Evolutionary conservation across 2,797 vertebrate species (phyloP).

Genomic region (Antennarius maculatus): DNA sequence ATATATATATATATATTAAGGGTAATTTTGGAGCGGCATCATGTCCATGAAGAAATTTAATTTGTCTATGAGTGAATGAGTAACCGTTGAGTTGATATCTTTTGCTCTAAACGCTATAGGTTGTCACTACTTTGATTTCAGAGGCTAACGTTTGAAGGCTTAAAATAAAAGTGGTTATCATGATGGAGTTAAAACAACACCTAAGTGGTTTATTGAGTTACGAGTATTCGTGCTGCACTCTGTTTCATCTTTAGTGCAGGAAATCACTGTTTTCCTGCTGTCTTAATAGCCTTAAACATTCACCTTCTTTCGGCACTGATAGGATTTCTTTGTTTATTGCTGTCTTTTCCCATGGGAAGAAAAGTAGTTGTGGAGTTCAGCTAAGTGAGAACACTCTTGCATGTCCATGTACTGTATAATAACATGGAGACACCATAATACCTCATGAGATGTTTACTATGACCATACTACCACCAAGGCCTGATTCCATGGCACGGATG

Average conservation of each 20-base stretch:
- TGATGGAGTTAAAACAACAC: slow-evolving; percentile 79
- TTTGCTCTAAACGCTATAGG: slow-evolving; percentile 49
- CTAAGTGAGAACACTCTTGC: slow-evolving; percentile 58
- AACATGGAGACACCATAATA: slow-evolving; percentile 36
- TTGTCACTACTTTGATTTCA: slow-evolving; percentile 79
- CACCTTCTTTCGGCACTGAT: slow-evolving; percentile 69
- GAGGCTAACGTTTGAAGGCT: slow-evolving; percentile 78
- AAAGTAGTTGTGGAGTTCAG: slow-evolving; percentile 58
- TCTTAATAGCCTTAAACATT: slow-evolving; percentile 75
- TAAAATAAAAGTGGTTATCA: slow-evolving; percentile 78
- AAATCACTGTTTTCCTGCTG: slow-evolving; percentile 82
- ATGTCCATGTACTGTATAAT: slow-evolving; percentile 59
- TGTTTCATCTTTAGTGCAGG: slow-evolving; percentile 78
- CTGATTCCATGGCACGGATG: slow-evolving; percentile 41
- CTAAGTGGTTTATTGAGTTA: slow-evolving; percentile 80
- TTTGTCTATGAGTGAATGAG: slow-evolving; percentile 59
- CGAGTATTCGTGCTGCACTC: slow-evolving; percentile 55
- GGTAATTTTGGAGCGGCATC: slow-evolving; percentile 40
- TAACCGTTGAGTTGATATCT: slow-evolving; percentile 72
- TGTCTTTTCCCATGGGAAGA: slow-evolving; percentile 78
- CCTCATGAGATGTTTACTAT: slow-evolving; percentile 55
- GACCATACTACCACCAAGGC: slow-evolving; percentile 59
- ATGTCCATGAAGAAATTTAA: slow-evolving; percentile 7
- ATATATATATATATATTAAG: slow-evolving; percentile 15
- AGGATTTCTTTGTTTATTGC: slow-evolving; percentile 73